A percentile compares a stretch with the other conserved stretches of the same genome.
These are phyloP conservation scores for Muscidifurax raptorellus DNA, from an alignment of 1,140 invertebrate species.

Conservation along the genomic window DNA sequence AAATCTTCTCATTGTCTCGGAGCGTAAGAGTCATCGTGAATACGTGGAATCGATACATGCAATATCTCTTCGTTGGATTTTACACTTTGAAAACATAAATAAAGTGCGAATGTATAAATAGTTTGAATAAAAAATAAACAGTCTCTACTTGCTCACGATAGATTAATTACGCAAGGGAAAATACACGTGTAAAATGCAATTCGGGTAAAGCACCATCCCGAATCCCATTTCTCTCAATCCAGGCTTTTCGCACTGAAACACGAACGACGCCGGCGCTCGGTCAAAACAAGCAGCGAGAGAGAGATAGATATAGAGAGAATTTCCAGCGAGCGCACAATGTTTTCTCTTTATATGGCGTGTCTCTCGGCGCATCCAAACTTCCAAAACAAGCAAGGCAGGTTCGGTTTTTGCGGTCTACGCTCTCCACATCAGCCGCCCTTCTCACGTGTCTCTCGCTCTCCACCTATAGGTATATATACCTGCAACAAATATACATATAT, in stretches of 20 bases:
- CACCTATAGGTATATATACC: not conserved
- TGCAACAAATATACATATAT: not conserved
- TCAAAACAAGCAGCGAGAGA: not conserved
- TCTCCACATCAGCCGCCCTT: not conserved
- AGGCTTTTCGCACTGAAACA: not conserved
- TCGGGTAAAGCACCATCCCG: too few relatives aligned
- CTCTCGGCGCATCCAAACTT: conserved; percentile 16
- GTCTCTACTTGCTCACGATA: too few relatives aligned
- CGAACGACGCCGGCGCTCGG: not conserved
- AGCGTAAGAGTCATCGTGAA: not conserved
- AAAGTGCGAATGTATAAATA: too few relatives aligned
- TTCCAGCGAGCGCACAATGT: not conserved
- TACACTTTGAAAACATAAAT: too few relatives aligned
- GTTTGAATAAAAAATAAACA: too few relatives aligned
- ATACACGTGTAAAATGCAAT: too few relatives aligned
- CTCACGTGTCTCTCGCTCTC: not conserved
- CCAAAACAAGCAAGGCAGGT: conserved; percentile 24
- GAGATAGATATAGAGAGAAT: not conserved
- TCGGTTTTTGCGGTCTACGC: conserved; percentile 15
- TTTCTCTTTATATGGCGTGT: conserved; percentile 31
- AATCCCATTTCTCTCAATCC: not conserved
- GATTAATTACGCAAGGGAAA: too few relatives aligned
- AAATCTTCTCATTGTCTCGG: not conserved
- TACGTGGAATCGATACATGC: not conserved
- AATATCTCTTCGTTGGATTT: not conserved